phyloP scores from a whole-genome alignment of 2,113 vertebrate genomes.

The Cololabis saira region DNA sequence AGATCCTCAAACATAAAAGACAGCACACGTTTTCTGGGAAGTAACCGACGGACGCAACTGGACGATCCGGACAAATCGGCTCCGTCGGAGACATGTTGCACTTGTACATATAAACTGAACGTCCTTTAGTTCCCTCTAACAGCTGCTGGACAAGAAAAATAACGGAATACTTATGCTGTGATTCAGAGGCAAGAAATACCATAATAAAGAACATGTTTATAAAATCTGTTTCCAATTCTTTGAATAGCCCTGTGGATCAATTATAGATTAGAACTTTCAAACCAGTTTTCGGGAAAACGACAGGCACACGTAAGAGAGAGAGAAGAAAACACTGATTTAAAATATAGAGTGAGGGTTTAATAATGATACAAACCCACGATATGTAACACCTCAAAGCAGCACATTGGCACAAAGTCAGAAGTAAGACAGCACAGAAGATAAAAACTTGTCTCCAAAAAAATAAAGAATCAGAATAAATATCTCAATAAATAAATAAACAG shows the following conservation, averaged over 20 bases:
- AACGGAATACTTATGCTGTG: too few species aligned
- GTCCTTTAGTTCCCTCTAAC: not conserved
- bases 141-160: not conserved
- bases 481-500: conserved; percentile 86
- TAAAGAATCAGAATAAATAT: conserved; percentile 86
- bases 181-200: too few species aligned
- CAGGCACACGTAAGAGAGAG: conserved; percentile 31
- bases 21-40: conserved; percentile 70
- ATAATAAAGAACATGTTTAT: too few species aligned
- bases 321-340: conserved; percentile 69
- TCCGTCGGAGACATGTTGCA: not conserved
- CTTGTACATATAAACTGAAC: not conserved
- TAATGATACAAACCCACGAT: conserved; percentile 87
- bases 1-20: conserved; percentile 89
- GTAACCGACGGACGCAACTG: conserved; percentile 16
- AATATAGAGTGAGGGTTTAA: conserved; percentile 88
- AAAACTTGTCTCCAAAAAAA: conserved; percentile 84
- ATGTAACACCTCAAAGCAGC: conserved; percentile 88
- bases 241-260: too few species aligned
- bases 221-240: too few species aligned
- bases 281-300: conserved; percentile 8
- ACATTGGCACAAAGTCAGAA: conserved; percentile 87
- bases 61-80: not conserved
- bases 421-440: conserved; percentile 85
- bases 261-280: not conserved